Evolutionary conservation across 2,113 vertebrate species (phyloP).

Genomic region (Puntigrus tetrazona): DNA sequence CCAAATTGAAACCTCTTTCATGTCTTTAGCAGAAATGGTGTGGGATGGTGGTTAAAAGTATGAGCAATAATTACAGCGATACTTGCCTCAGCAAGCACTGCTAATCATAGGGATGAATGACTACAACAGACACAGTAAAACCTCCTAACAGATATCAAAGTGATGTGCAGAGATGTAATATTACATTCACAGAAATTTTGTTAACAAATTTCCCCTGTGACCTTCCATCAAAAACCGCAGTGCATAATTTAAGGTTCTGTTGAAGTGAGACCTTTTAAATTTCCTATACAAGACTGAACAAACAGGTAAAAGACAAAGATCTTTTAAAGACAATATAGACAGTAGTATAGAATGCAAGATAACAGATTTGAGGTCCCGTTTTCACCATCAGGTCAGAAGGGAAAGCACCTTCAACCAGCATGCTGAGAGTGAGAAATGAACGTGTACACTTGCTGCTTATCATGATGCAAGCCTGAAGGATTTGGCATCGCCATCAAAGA

Average conservation of each 20-base stretch:
- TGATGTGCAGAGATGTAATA: not conserved
- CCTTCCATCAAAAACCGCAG: not conserved
- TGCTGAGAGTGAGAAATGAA: not conserved
- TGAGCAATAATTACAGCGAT: not conserved
- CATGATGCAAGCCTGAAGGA: constrained; percentile 4
- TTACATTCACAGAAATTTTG: not conserved
- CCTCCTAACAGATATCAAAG: not conserved
- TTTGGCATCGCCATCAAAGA: constrained; percentile 9
- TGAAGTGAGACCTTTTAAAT: not conserved
- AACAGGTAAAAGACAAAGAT: constrained; percentile 50
- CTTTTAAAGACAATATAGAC: not conserved
- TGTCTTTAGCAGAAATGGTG: not conserved
- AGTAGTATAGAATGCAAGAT: constrained; percentile 14
- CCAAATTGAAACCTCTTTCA: not conserved
- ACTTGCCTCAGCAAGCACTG: not conserved
- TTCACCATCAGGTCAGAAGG: not conserved
- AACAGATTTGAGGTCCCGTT: not conserved
- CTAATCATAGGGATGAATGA: not conserved
- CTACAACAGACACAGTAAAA: not conserved
- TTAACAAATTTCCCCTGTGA: not conserved
- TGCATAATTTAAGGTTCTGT: not conserved
- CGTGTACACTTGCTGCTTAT: not conserved
- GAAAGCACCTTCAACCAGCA: not conserved
- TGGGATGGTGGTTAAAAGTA: not conserved
- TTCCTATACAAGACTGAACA: not conserved